These are phyloP conservation scores for Bucorvus abyssinicus DNA, from an alignment of 2,797 vertebrate species.

Conservation along the genomic window DNA sequence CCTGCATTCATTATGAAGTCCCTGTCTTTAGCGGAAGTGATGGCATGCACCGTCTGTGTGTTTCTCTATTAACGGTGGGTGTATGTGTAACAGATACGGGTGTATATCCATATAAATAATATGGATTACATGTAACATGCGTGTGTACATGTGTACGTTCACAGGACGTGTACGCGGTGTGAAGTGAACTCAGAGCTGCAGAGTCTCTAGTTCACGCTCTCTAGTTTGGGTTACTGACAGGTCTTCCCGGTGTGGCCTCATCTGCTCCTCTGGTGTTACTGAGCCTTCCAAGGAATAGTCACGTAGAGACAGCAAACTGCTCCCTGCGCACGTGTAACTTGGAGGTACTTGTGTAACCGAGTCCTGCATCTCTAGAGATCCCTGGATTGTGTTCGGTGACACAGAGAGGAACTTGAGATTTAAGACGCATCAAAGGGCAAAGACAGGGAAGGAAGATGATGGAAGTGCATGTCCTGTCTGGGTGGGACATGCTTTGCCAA, in stretches of 20 bases:
- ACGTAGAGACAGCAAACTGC: not conserved
- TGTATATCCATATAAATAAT: not conserved
- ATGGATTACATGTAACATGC: not conserved
- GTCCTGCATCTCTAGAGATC: not conserved
- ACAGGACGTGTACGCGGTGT: not conserved
- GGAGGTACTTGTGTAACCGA: not conserved
- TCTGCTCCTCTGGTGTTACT: not conserved
- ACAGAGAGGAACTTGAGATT: not conserved
- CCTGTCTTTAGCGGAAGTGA: constrained; percentile 76
- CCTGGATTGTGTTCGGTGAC: not conserved
- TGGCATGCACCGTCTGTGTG: constrained; percentile 66
- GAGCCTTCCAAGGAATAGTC: not conserved
- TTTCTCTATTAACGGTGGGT: constrained; percentile 73
- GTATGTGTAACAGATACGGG: not conserved
- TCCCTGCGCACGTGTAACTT: not conserved
- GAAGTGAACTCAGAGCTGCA: not conserved
- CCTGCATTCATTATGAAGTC: constrained; percentile 65
- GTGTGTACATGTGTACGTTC: not conserved
- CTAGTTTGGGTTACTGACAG: not conserved
- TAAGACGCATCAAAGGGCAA: not conserved
- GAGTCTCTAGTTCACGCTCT: not conserved
- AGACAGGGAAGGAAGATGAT: not conserved
- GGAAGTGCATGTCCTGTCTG: not conserved
- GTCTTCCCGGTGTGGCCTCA: not conserved
- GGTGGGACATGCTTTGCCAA: not conserved